phyloP scores from a whole-genome alignment of 2,888 invertebrate genomes.

The Ernsta delagoae region DNA sequence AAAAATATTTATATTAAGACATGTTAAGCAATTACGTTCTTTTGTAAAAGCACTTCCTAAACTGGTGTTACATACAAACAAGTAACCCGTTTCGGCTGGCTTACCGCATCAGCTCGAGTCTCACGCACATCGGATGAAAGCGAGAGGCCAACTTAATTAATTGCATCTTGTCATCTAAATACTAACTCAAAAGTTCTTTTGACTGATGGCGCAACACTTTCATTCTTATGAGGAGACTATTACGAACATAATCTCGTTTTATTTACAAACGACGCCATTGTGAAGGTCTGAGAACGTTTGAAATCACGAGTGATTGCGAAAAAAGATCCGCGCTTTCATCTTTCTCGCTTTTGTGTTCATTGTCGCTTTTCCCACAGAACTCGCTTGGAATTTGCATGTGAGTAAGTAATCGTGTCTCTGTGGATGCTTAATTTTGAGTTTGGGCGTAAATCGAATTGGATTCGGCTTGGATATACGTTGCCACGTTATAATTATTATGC shows the following conservation, averaged over 20 bases:
- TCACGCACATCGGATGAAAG: constrained; percentile 45
- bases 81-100: constrained; percentile 34
- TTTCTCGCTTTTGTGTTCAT: constrained; percentile 63
- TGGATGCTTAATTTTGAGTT: constrained; percentile 29
- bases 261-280: constrained; percentile 51
- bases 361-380: constrained; percentile 44
- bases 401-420: constrained; percentile 32
- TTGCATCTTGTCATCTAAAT: constrained; percentile 50
- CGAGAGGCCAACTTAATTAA: constrained; percentile 61
- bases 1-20: constrained; percentile 12
- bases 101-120: constrained; percentile 34
- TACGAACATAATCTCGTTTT: constrained; percentile 45
- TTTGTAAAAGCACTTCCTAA: constrained; percentile 35
- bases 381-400: constrained; percentile 33
- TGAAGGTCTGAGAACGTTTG: constrained; percentile 53
- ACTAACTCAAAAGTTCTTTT: constrained; percentile 54
- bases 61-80: constrained; percentile 33
- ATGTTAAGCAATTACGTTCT: constrained; percentile 28
- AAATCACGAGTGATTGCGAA: constrained; percentile 45
- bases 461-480: constrained; percentile 14
- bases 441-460: constrained; percentile 24
- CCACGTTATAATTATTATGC: constrained; percentile 21
- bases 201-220: constrained; percentile 67
- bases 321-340: constrained; percentile 60
- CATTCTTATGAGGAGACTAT: constrained; percentile 49